Conservation (phyloP, 2,888 invertebrate species). For the Germaria angustata region DNA sequence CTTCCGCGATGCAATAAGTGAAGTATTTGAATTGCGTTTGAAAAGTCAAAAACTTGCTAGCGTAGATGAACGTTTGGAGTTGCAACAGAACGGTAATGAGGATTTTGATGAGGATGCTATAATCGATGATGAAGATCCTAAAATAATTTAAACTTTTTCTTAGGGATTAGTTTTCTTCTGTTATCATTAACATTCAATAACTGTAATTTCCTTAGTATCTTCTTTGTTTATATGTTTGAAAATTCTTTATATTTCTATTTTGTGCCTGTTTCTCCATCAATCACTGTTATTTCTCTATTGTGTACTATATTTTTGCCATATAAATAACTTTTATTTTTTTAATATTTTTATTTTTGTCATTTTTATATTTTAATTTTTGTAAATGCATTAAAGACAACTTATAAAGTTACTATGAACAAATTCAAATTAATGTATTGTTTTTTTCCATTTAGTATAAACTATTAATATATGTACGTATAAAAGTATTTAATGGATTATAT, state of each 20-base stretch:
- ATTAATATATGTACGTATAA: not conserved
- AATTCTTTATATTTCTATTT: constrained; percentile 23
- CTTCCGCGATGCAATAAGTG: constrained; percentile 97
- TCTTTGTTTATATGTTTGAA: not conserved
- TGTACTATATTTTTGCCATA: constrained; percentile 57
- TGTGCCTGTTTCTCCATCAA: constrained; percentile 52
- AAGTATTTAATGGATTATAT: not conserved
- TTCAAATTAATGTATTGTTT: constrained; percentile 34
- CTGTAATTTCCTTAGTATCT: not conserved
- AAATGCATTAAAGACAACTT: constrained; percentile 58
- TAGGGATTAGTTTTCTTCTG: not conserved
- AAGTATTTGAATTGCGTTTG: constrained; percentile 93
- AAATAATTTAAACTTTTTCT: constrained; percentile 56
- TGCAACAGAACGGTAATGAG: constrained; percentile 72
- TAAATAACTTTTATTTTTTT: constrained; percentile 21
- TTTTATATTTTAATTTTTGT: constrained; percentile 21
- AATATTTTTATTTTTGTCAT: constrained; percentile 24
- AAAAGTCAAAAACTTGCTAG: constrained; percentile 83
- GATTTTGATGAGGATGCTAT: constrained; percentile 67
- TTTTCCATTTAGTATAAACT: constrained; percentile 39
- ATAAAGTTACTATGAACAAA: constrained; percentile 54
- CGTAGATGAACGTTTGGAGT: constrained; percentile 76
- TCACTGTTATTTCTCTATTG: constrained; percentile 16
- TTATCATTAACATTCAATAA: constrained; percentile 27
- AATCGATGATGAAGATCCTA: constrained; percentile 58